phyloP scores from a whole-genome alignment of 2,888 invertebrate species.

The Omphaloscelis lunosa region DNA sequence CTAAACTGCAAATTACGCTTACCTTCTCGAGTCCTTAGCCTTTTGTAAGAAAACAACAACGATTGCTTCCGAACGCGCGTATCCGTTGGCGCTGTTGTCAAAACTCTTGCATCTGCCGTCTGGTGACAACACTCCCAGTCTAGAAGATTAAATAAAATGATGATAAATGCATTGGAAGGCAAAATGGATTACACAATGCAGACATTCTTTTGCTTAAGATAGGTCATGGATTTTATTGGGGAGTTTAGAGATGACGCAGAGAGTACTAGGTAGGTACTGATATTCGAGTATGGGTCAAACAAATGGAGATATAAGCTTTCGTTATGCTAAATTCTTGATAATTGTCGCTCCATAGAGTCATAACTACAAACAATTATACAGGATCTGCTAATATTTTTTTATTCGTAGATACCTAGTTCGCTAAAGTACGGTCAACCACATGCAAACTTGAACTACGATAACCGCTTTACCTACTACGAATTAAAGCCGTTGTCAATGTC shows the following conservation, averaged over 20 bases:
- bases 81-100: conserved; percentile 95
- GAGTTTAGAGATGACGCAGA: neutral
- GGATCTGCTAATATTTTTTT: too few species aligned
- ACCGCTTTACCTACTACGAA: neutral
- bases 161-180: neutral
- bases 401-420: neutral
- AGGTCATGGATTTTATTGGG: neutral
- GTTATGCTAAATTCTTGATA: too few species aligned
- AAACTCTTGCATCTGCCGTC: conserved; percentile 98
- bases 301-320: neutral
- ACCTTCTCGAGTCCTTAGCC: conserved; percentile 91
- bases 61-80: conserved; percentile 95
- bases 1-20: conserved; percentile 21
- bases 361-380: neutral
- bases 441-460: neutral
- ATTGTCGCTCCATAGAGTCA: neutral
- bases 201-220: neutral
- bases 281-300: neutral
- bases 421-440: neutral
- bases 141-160: conserved; percentile 77
- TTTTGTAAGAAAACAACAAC: conserved; percentile 94
- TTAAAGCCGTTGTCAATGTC: neutral
- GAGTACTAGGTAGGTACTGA: neutral
- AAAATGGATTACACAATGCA: neutral
- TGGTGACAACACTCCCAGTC: conserved; percentile 94